Evolutionary conservation across 2,113 vertebrate species (phyloP), one percentile per base, ranked within the genome.

Genomic region (Zosterops lateralis): DNA sequence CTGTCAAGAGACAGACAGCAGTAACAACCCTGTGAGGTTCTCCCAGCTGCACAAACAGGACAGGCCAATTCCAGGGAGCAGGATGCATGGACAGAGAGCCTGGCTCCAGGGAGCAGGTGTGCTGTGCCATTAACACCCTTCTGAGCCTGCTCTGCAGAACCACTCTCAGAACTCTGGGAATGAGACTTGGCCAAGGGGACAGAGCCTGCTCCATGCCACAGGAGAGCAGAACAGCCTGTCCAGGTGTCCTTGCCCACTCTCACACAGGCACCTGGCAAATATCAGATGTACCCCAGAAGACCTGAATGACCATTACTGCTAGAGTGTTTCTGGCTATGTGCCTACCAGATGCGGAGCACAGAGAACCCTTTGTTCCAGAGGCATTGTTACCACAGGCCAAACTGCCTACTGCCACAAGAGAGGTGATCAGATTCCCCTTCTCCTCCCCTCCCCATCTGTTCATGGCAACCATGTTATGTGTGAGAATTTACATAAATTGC

Each of bases 391-490:
- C 94, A 88, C 53, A 72, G 84, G 84, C 87, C 95, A 91, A 95
- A 93, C 91, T 90, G 96, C 93, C 89, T 94, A 83, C 82, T 95
- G 95, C 92, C 26, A 22, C 93, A 92, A 92, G 94, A 96, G 93
- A 88, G 93, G 95, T 93, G 93, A 97, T 97, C 96, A 93, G 95
- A 97, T 97, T 97, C 95, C 94, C 76, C 92, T 94, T 95, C 87
- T 89, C 96, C 94, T 96, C 94, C 93, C 93, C 91, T 94, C 92
- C 94, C 95, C 96, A 97, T 97, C 96, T 96, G 96, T 96, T 97
- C 94, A 21, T 29, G 65, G 90, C 90, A 90, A 93, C 94, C 85
- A 32, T 50, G 68, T 84, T 95, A 77, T 12, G 5, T 13, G 45
- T 81, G 61, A 95, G 94, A 95, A 96, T 97, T 97, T 96, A 96